These are phyloP conservation scores for Oceanites oceanicus DNA, from an alignment of 2,113 vertebrate species.

Conservation along the genomic window DNA sequence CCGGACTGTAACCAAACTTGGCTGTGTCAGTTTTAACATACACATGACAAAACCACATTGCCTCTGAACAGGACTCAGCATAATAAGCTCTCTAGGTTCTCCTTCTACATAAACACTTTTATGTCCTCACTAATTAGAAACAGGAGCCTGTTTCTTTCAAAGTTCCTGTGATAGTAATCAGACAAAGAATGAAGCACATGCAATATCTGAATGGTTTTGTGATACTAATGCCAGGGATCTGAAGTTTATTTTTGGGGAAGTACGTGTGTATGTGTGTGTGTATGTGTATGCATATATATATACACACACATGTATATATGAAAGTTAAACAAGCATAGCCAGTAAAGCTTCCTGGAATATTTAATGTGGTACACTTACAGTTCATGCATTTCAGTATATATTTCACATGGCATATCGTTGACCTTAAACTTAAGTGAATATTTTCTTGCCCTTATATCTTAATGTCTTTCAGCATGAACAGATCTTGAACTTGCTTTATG, in stretches of 20 bases:
- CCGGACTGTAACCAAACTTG: constrained; percentile 12
- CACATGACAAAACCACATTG: constrained; percentile 11
- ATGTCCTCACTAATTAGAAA: constrained; percentile 49
- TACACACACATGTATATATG: not conserved
- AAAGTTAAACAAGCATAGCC: not conserved
- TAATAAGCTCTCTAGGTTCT: constrained; percentile 12
- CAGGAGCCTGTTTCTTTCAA: constrained; percentile 30
- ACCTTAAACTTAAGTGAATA: not conserved
- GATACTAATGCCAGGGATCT: not conserved
- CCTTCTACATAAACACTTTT: constrained; percentile 26
- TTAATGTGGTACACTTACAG: not conserved
- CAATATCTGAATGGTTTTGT: not conserved
- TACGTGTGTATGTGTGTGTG: not conserved
- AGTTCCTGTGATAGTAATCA: constrained; percentile 7
- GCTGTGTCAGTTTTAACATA: constrained; percentile 43
- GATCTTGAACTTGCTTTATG: constrained; percentile 33
- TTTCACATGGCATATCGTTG: not conserved
- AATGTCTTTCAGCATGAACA: constrained; percentile 1
- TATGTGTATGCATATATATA: accelerated
- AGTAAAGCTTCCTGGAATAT: not conserved
- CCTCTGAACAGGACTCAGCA: not conserved
- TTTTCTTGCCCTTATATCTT: constrained; percentile 21
- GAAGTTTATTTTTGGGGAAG: not conserved
- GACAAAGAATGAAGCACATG: not conserved
- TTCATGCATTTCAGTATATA: not conserved